Evolutionary conservation across 2,888 invertebrate species (phyloP), one percentile per base, ranked within the genome.

Genomic region (Ceriagrion tenellum): DNA sequence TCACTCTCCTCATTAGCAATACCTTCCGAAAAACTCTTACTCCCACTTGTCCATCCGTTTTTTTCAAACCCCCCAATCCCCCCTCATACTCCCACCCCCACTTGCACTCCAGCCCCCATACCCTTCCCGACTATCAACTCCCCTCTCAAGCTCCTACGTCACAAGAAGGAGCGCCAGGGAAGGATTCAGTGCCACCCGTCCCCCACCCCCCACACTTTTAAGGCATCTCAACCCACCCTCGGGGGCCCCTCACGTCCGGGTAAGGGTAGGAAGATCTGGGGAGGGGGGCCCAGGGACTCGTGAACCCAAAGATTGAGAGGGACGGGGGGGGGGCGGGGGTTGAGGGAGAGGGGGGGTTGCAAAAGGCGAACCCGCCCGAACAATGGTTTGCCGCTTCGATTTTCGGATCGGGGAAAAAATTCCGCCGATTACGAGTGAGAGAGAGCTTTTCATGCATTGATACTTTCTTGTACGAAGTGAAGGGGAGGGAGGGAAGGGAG

Each of bases 401-500:
- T 81, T 81, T 81, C 81, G 81, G 81, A 81, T 81, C 81, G 30
- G 81, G 74, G 26, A 81, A 81, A 81, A 81, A 81, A 81, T 81
- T 81, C 30, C 81, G 35, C 81, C 81, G 81, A 81, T 81, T 81
- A 81, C 81, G 81, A 35, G 81, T n/a, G 0, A 35, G 74, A 0
- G 30, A n/a, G 81, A n/a, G 81, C 81, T 81, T 81, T 81, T 81
- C 81, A 81, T 81, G 81, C 81, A 81, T 30, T 81, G 81, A 16
- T 81, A 81, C 81, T 81, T 81, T 35, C 81, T 81, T 81, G 81
- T 35, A 81, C 4, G 59, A 0, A 1, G 35, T 10, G 35, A n/a
- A 26, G 35, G 18, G 35, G 35, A 35, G 16, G 81, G 81, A 81
- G 35, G 81, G 35, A 35, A 35, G 26, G 35, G 18, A 3, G 16